Evolutionary conservation across 1,140 invertebrate genomes (phyloP), one percentile per base, ranked within the genome.

Genomic region (Drosophila tristis): DNA sequence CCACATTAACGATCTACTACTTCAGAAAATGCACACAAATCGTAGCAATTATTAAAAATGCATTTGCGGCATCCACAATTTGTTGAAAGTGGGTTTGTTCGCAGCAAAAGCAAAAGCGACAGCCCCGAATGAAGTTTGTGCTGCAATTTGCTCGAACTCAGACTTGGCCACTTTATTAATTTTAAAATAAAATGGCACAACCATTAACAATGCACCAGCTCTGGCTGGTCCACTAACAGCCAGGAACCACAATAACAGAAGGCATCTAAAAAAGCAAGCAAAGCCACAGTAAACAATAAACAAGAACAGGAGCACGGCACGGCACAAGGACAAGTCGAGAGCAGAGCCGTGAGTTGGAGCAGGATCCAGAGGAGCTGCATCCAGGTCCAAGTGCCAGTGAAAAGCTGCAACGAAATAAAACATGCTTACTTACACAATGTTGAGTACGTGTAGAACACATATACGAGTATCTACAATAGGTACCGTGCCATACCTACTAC

Each of bases 141-240:
- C 82, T 70, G 67, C 64, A 60, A 62, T 65, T 76, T 49, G 39
- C 11, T 39, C 35, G 11, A 39, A 2, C 35, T 5, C 35, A 9
- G 31, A 9, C 20, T 80, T 55, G 73, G 68, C 59, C 84, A 90
- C 79, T 85, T 85, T 89, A 84, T 85, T 90, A 85, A 90, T 89
- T 89, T 90, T 72, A 70, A 85, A 90, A 90, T 78, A 85, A 89
- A 87, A 84, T 70, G 73, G 66, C 60, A 70, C 66, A 71, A 77
- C 85, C 73, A 89, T 89, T 84, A 80, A 85, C 80, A 80, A 85
- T 62, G 53, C 68, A 62, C 45, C 66, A 49, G 55, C 64, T 16
- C 16, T 16, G 16, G 16, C 16, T 16, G 16, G 58, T 62, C 58
- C 61, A 63, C 57, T 51, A 47, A 11, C 39, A 63, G 23, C 39